Evolutionary conservation across 2,797 vertebrate species (phyloP).

Genomic region (Myotis daubentonii): DNA sequence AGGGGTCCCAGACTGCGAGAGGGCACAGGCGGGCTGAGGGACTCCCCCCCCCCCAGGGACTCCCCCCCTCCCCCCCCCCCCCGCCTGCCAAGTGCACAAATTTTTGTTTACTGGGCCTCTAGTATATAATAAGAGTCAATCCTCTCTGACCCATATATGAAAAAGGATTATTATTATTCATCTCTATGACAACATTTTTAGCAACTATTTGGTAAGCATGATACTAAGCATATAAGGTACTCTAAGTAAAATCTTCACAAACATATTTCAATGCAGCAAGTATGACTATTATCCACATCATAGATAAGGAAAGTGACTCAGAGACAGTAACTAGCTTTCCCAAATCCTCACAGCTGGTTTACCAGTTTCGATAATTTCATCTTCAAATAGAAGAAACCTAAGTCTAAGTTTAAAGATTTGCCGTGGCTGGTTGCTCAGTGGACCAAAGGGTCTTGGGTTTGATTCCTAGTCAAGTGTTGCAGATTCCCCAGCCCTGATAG

Average conservation of each 20-base stretch:
- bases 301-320: not conserved
- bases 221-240: not conserved
- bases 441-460: too few species aligned
- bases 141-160: not conserved
- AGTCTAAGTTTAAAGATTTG: not conserved
- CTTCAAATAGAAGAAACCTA: not conserved
- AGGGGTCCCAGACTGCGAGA: too few species aligned
- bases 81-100: too few species aligned
- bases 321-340: not conserved
- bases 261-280: not conserved
- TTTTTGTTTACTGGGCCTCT: too few species aligned
- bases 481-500: too few species aligned
- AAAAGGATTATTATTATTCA: not conserved
- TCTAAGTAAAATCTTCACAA: constrained; percentile 1
- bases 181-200: constrained; percentile 5
- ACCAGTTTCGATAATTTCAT: constrained; percentile 11
- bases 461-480: too few species aligned
- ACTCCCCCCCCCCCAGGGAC: too few species aligned
- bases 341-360: not conserved
- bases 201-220: not conserved
- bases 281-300: not conserved
- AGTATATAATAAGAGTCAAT: not conserved
- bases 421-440: too few species aligned
- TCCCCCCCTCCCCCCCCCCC: too few species aligned
- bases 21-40: too few species aligned